Evolutionary conservation across 1,140 invertebrate genomes (phyloP).

Genomic region (Melipona quadrifasciata): DNA sequence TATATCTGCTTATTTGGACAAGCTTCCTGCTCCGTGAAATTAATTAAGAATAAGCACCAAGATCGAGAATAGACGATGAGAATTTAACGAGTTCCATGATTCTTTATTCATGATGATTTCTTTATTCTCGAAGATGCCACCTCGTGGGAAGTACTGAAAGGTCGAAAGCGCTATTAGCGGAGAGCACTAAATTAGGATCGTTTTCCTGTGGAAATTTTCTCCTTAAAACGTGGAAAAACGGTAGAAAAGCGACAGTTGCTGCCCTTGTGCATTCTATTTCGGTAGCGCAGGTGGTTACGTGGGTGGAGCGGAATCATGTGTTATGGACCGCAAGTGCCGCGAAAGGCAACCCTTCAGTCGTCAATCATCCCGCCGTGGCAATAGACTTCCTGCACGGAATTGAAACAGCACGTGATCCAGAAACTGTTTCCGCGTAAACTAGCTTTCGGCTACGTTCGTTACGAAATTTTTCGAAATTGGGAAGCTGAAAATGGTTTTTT

Average conservation of each 20-base stretch:
- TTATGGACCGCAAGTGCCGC: constrained; percentile 59
- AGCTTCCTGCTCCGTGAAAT: too few species aligned
- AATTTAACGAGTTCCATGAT: too few species aligned
- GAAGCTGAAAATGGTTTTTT: too few species aligned
- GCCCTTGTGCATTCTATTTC: constrained; percentile 53
- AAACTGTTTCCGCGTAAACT: constrained; percentile 35
- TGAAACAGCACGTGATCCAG: constrained; percentile 8
- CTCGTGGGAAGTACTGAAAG: not conserved
- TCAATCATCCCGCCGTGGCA: constrained; percentile 54
- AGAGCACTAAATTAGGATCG: not conserved
- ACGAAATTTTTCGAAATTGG: not conserved
- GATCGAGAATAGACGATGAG: too few species aligned
- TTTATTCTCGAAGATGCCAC: too few species aligned
- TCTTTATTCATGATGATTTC: not conserved
- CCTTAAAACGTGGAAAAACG: not conserved
- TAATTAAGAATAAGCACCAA: too few species aligned
- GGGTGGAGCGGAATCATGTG: constrained; percentile 56
- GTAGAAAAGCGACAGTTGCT: not conserved
- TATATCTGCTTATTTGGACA: too few species aligned
- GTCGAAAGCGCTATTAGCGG: not conserved
- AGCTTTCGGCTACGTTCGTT: not conserved
- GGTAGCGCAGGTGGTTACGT: constrained; percentile 56
- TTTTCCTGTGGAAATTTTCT: not conserved
- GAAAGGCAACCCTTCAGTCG: constrained; percentile 59
- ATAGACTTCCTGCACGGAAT: constrained; percentile 52